Base-by-base conservation (phyloP, 1,140 invertebrate genomes). In the Drosophila tani region DNA sequence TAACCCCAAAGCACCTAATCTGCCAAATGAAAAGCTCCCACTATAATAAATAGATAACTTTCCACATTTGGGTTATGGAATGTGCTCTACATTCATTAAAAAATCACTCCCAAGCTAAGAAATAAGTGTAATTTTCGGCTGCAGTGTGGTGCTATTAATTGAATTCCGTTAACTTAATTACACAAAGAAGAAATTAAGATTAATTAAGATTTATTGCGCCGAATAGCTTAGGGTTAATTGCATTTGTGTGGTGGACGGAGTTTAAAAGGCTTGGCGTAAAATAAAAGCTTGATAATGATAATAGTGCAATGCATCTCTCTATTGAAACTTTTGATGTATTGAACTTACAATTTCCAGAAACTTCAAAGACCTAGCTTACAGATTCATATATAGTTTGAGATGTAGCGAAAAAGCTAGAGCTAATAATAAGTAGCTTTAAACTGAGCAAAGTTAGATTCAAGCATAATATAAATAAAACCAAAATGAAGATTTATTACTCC, bases 101-200 rank as follows among this genome's bases (percentile, higher is more conserved):
- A 70, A 70, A 70, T 70, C 67, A 70, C 67, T 56, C 64, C 40
- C 9, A 46, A 27, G 41, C 67, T 56, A 56, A 15, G 47, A 55
- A 40, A 55, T 53, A 47, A 55, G 67, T 47, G 38, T 29, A 53
- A 49, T 64, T 69, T 70, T 56, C 32, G 40, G 49, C 14, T 53
- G 49, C 64, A 68, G 17, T 40, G 67, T 55, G 49, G 15, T 47
- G 63, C 29, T 38, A 56, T 70, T 70, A 70, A 70, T 70, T 70
- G 67, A 70, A 70, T 70, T 70, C 64, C 67, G 64, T 70, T 70
- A 70, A 70, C 67, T 70, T 70, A 70, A 70, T 68, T 70, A 45
- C 40, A 70, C 49, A 68, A 47, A 70, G 67, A 68, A 67, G 67
- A 68, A 70, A 70, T 70, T 70, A 70, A 70, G 67, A 70, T 70